Evolutionary conservation across 2,113 vertebrate species (phyloP), one percentile per base, ranked within the genome.

Genomic region (Pogona vitticeps): DNA sequence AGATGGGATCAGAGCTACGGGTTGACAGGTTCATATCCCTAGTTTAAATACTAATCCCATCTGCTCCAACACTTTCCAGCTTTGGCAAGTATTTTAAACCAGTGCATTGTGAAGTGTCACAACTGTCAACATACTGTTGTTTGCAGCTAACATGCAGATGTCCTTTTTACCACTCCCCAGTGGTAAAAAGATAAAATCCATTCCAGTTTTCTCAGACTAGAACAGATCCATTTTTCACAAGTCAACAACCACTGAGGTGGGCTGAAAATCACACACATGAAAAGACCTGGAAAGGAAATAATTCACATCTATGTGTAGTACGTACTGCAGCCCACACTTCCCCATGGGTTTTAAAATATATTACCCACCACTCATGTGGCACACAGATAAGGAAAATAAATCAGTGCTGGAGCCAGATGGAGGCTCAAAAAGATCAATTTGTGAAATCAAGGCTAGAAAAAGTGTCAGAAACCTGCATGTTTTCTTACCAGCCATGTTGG

Each of bases 401-500:
- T 52, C 46, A 52, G 46, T 5, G 61, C 61, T 63, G 21, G 58
- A 59, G 17, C 17, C n/a, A n/a, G n/a, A n/a, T n/a, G n/a, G n/a
- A n/a, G n/a, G n/a, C n/a, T n/a, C n/a, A n/a, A n/a, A n/a, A n/a
- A 40, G 17, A 58, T 23, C 31, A 26, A 58, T 63, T 63, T 38
- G 33, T 33, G 28, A 78, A 70, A 71, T 31, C 38, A 76, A 56
- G 28, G 20, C 1, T 20, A 85, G 6, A 42, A 3, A n/a, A 26
- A 23, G 63, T 59, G 23, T 63, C 21, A 61, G 33, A 63, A 42
- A 14, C 31, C 12, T 13, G 0, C 21, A 28, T 9, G 31, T 13
- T 42, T 90, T 8, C 92, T 84, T 95, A 99, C 99, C 99, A 96
- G 99, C 98, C 95, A 99, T 97, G 94, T 99, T 99, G 88, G 94